phyloP scores from a whole-genome alignment of 2,113 vertebrate species.

The Saguinus imperator region DNA sequence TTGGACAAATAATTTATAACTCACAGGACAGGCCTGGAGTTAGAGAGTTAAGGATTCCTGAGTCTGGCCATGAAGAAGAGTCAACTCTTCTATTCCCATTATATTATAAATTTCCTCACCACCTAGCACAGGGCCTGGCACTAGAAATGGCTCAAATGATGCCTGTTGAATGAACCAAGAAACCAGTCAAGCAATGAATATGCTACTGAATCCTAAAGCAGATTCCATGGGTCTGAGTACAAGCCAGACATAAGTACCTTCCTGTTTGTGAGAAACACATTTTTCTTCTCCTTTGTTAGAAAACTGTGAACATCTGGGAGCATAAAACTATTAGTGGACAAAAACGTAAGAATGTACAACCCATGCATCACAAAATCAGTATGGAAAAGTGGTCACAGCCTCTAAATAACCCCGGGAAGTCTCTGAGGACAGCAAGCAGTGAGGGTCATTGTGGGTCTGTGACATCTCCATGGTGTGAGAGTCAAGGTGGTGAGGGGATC shows the following conservation, averaged over 20 bases:
- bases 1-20: background rate
- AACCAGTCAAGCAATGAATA: background rate
- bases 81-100: background rate
- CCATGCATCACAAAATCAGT: background rate
- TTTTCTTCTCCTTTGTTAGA: slow-evolving; percentile 13
- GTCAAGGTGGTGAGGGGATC: background rate
- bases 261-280: background rate
- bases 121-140: background rate
- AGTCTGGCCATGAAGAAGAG: background rate
- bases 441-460: background rate
- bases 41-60: background rate
- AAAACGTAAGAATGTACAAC: slow-evolving; percentile 3
- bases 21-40: background rate
- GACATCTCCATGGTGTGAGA: accelerated
- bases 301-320: slow-evolving; percentile 40
- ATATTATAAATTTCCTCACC: background rate
- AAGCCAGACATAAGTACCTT: background rate
- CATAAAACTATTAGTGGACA: slow-evolving; percentile 54
- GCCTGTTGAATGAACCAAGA: background rate
- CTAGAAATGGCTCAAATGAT: background rate
- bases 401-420: background rate
- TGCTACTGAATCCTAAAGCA: background rate
- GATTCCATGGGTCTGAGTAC: background rate
- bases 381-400: background rate
- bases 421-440: background rate